phyloP scores from a whole-genome alignment of 2,888 invertebrate genomes.

The Coecobrya sp. region DNA sequence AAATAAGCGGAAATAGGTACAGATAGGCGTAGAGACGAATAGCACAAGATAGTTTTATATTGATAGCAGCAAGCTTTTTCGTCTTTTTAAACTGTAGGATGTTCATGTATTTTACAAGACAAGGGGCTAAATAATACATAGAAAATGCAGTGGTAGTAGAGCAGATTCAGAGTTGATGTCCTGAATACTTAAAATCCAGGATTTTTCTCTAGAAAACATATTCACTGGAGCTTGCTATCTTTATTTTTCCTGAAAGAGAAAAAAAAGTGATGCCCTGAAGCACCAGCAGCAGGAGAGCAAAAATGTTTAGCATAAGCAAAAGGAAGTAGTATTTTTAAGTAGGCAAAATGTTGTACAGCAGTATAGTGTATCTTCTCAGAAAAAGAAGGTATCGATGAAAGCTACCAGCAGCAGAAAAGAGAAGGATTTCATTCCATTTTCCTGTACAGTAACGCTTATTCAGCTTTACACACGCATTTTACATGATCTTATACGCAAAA shows the following conservation, averaged over 20 bases:
- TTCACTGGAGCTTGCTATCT: conserved; percentile 13
- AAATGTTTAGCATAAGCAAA: conserved; percentile 24
- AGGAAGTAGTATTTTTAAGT: conserved; percentile 12
- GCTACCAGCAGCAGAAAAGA: background rate
- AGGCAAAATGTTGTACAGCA: background rate
- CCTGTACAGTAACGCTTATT: background rate
- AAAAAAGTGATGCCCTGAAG: conserved; percentile 52
- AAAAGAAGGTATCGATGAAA: conserved; percentile 11
- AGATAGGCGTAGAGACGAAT: background rate
- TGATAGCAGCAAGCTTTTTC: background rate
- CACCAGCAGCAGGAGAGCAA: conserved; percentile 17
- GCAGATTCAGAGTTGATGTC: conserved; percentile 2
- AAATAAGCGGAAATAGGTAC: background rate
- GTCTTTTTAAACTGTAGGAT: background rate
- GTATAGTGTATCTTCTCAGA: background rate
- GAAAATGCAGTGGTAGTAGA: background rate
- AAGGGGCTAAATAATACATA: background rate
- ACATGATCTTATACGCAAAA: conserved; percentile 23
- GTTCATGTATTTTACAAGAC: background rate
- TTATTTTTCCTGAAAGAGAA: background rate
- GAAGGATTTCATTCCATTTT: conserved; percentile 7
- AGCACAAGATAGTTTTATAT: background rate
- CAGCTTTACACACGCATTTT: background rate
- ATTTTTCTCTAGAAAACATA: conserved; percentile 34
- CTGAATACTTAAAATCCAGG: conserved; percentile 42